A percentile compares a stretch with the other conserved stretches of the same genome.
phyloP scores from a whole-genome alignment of 2,113 vertebrate genomes.

The Aix galericulata region DNA sequence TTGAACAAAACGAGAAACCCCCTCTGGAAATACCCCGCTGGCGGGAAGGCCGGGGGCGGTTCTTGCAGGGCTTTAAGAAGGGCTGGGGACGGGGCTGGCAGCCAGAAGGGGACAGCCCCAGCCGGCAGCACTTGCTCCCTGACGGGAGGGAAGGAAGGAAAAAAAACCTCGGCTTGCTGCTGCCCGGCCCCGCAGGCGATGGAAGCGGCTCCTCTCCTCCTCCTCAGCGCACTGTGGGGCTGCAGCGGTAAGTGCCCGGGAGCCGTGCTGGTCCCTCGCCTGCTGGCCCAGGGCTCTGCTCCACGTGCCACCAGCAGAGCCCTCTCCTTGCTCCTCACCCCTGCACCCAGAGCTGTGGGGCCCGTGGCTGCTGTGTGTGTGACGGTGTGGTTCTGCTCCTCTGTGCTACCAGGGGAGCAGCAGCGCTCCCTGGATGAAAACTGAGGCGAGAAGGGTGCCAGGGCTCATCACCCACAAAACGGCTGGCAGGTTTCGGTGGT shows the following conservation, averaged over 20 bases:
- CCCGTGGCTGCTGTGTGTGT: rapidly evolving
- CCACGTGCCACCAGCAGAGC: background rate
- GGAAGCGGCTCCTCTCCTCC: background rate
- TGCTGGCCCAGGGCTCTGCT: background rate
- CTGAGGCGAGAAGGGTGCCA: rapidly evolving
- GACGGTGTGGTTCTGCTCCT: background rate
- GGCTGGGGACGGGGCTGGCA: background rate
- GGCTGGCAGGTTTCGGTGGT: background rate
- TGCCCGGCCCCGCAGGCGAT: background rate
- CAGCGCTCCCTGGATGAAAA: background rate
- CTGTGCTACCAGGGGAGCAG: background rate
- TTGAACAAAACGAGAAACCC: background rate
- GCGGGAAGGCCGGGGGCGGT: background rate
- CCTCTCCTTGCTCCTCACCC: background rate
- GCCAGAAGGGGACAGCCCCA: background rate
- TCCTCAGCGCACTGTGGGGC: background rate
- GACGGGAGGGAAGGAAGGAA: background rate
- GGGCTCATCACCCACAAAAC: background rate
- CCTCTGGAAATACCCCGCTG: constrained; percentile 38
- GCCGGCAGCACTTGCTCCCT: rapidly evolving
- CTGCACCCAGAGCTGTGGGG: rapidly evolving
- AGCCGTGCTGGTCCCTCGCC: rapidly evolving
- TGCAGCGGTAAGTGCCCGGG: constrained; percentile 36
- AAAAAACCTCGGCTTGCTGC: background rate
- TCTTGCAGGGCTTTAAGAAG: constrained; percentile 42